phyloP scores from a whole-genome alignment of 1,140 invertebrate genomes.

The Meloidogyne hapla region DNA sequence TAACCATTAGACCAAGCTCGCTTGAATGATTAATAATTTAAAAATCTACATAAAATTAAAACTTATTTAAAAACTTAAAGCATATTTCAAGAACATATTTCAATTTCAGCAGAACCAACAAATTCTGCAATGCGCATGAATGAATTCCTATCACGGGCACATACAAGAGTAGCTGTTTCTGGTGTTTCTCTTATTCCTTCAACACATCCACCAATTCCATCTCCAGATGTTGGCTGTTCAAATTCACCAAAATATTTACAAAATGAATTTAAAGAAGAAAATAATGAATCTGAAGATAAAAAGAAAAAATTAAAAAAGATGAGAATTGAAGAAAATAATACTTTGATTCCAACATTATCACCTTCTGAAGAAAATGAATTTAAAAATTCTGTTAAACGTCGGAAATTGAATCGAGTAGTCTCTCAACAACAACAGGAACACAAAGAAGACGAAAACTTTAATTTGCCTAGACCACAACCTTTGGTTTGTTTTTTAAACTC shows the following conservation, averaged over 20 bases:
- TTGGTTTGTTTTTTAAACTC: not conserved
- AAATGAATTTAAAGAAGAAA: constrained; percentile 9
- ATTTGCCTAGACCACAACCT: not conserved
- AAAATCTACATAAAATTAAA: too few relatives aligned
- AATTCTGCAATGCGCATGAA: not conserved
- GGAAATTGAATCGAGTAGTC: not conserved
- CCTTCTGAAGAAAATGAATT: not conserved
- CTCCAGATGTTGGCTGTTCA: not conserved
- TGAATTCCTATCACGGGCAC: not conserved
- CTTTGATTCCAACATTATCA: not conserved
- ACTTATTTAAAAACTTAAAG: too few relatives aligned
- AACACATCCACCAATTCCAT: not conserved
- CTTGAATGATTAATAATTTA: too few relatives aligned
- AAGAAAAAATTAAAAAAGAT: not conserved
- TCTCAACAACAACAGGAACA: not conserved
- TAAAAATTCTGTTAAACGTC: not conserved
- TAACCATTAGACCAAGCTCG: not conserved
- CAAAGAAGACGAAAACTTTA: not conserved
- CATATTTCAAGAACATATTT: too few relatives aligned
- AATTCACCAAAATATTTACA: not conserved
- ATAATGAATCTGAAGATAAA: not conserved
- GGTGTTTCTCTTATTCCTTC: not conserved
- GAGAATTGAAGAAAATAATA: not conserved
- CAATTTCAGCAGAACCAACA: not conserved
- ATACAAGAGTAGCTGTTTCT: not conserved